Percentiles rank a stretch among this genome's conserved stretches.
Evolutionary conservation across 92 coral and sea anemone genomes (phyloP).

Genomic region (Isaurus tuberculatus): DNA sequence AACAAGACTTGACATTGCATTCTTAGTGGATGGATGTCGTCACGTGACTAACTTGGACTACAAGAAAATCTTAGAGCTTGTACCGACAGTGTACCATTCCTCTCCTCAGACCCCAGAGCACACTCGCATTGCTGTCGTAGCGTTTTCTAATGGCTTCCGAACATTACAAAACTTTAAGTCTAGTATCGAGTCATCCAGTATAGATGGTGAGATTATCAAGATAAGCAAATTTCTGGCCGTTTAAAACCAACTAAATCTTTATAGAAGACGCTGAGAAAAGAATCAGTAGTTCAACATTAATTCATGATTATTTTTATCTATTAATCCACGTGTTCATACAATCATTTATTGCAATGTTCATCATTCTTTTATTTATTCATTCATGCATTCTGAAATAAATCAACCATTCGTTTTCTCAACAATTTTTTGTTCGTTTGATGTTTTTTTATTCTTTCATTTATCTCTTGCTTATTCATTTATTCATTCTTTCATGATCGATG

Average conservation of each 20-base stretch:
- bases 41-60: slow-evolving; percentile 64
- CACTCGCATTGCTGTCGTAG: slow-evolving; percentile 61
- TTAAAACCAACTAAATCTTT: no score
- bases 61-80: slow-evolving; percentile 58
- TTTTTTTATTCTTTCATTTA: not conserved
- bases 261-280: no score
- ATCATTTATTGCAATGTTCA: no score
- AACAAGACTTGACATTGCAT: slow-evolving; percentile 69
- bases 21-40: slow-evolving; percentile 71
- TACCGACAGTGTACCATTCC: slow-evolving; percentile 52
- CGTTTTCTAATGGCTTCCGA: slow-evolving; percentile 67
- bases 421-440: no score
- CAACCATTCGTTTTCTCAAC: no score
- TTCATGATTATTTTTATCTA: no score
- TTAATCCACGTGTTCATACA: no score
- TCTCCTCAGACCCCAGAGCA: slow-evolving; percentile 60
- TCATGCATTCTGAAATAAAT: no score
- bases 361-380: no score
- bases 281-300: no score
- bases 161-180: slow-evolving; percentile 60
- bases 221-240: not conserved
- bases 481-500: no score
- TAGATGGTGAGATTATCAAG: slow-evolving; percentile 20
- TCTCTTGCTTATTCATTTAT: no score
- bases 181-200: slow-evolving; percentile 30